Percentiles rank a stretch among this genome's conserved stretches.
Conservation (phyloP, 2,888 invertebrate species). For the Cynaeus angustus region DNA sequence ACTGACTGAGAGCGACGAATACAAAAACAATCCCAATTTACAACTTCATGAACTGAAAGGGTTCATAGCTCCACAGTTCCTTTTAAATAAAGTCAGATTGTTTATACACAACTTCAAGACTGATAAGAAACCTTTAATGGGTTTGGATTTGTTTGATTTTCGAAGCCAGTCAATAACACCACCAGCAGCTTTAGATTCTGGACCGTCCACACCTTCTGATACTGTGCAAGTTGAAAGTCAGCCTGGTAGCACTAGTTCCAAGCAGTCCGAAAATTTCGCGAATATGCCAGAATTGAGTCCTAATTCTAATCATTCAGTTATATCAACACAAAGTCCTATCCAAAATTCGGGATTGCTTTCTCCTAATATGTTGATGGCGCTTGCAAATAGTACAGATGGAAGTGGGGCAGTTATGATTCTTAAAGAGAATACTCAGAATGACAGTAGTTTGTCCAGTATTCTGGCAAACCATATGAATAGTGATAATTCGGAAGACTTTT, state of each 20-base stretch:
- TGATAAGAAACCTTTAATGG: conserved; percentile 64
- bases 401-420: conserved; percentile 56
- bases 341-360: conserved; percentile 62
- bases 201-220: conserved; percentile 69
- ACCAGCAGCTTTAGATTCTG: conserved; percentile 68
- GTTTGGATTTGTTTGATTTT: conserved; percentile 66
- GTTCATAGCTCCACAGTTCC: conserved; percentile 84
- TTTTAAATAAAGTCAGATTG: conserved; percentile 82
- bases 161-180: conserved; percentile 68
- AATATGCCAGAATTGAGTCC: conserved; percentile 70
- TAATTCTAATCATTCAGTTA: conserved; percentile 69
- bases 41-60: conserved; percentile 82
- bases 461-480: conserved; percentile 67
- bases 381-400: conserved; percentile 53
- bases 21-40: conserved; percentile 78
- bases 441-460: conserved; percentile 64
- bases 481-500: conserved; percentile 69
- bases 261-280: conserved; percentile 63
- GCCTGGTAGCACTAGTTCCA: conserved; percentile 60
- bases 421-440: conserved; percentile 60
- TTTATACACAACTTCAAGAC: conserved; percentile 75
- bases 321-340: conserved; percentile 66
- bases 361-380: conserved; percentile 57
- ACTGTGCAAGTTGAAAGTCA: conserved; percentile 67
- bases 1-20: conserved; percentile 82